Evolutionary conservation across 1,140 invertebrate species (phyloP), one percentile per base, ranked within the genome.

Genomic region (Drosophila asahinai): DNA sequence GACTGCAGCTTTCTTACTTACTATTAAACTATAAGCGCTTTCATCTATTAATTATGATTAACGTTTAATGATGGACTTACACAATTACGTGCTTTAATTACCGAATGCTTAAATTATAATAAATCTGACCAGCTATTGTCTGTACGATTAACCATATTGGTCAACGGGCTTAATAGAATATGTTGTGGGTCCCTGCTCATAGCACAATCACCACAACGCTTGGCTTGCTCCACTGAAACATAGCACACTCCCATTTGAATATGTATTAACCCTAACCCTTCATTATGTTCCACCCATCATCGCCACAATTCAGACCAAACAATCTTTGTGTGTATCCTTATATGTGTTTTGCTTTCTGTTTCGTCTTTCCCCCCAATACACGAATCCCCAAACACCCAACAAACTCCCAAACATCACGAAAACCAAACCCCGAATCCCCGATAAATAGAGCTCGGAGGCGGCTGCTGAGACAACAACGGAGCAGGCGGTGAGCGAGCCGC

Each of bases 321-420:
- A 57, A 42, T 62, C 43, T 49, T 33, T 80, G 84, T 81, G 78
- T 89, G 84, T 90, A 90, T 84, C 71, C 75, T 84, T 67, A 80
- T 84, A 70, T 81, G 70, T 90, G 79, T 90, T 90, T 90, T 90
- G 86, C 81, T 86, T 89, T 90, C 64, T 90, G 77, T 90, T 89
- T 90, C 75, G 86, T 89, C 86, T 77, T 74, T 74, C 36, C 62
- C 60, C 59, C 51, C 43, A 38, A 70, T 14, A 57, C 48, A 68
- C 54, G 64, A 54, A 60, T 54, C 51, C 49, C 48, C 55, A 68
- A 61, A 71, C 47, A 38, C 11, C 38, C 33, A 38, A 70, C 30
- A 25, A 51, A 45, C 14, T 1, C 27, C 33, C 5, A 38, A 22
- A 38, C 54, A 55, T 55, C 42, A 25, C 48, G n/a, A 30, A 30